Evolutionary conservation across 2,888 invertebrate genomes (phyloP), one percentile per base, ranked within the genome.

Genomic region (Altica lythri): DNA sequence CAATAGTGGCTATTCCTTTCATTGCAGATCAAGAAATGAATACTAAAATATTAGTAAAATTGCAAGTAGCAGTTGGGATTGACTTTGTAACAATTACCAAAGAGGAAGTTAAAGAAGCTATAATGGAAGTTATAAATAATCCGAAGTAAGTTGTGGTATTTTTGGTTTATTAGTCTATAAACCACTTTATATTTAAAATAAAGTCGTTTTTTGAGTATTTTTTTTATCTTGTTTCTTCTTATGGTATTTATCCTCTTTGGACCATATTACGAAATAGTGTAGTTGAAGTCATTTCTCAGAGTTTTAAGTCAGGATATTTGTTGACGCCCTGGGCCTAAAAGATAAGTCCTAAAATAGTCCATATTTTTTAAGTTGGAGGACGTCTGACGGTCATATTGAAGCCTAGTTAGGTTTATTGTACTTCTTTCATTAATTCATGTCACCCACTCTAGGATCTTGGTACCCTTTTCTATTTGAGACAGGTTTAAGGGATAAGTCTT

Each of bases 11-110:
- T 16, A 61, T 71, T 30, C 70, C 71, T 5, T 70, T 70, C 52
- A 68, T 69, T 38, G 70, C 67, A 4, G 71, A 71, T 44, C 71
- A 71, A 57, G 57, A 60, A 14, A 63, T 65, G 63, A 71, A 72
- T 53, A 61, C 64, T 1, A 61, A 56, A 40, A 60, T 60, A 48
- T 56, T 71, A 17, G 53, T 45, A 4, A 38, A 62, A 35, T 44
- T 62, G 12, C 68, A 67, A n/a, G 65, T 68, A 25, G 65, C 56
- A 2, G 10, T 63, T 19, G 52, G 46, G n/a, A 27, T 72, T 2
- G 62, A 70, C 44, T 63, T 60, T 32, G 35, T 58, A 5, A 69
- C 68, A 9, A 56, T 69, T 29, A 66, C 64, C 4, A 68, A 68
- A 43, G 60, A 67, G 32, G 61, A 64, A 35, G 43, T 71, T 1